These are phyloP conservation scores for Meloe dianella DNA, from an alignment of 2,888 invertebrate species.

Conservation along the genomic window DNA sequence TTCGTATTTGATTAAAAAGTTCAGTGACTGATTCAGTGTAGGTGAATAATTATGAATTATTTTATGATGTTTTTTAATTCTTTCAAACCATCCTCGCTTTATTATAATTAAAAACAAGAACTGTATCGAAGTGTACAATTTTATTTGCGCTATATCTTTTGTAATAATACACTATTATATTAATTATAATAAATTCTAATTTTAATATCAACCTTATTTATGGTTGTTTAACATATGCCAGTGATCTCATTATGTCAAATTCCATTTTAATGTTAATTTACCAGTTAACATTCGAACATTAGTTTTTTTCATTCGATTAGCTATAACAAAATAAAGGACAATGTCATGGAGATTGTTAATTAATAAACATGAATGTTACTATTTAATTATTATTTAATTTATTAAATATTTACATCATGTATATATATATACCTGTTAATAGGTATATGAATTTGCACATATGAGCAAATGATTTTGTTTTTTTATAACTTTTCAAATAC, in stretches of 20 bases:
- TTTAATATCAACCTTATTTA: slow-evolving; percentile 30
- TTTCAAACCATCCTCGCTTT: slow-evolving; percentile 4
- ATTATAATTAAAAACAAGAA: slow-evolving; percentile 10
- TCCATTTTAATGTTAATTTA: slow-evolving; percentile 15
- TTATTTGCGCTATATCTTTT: slow-evolving; percentile 22
- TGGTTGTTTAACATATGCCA: slow-evolving; percentile 28
- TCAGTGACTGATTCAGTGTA: slow-evolving; percentile 9
- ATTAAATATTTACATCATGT: slow-evolving; percentile 30
- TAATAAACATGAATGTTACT: neutral
- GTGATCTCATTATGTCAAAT: slow-evolving; percentile 28
- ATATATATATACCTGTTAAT: too few species aligned
- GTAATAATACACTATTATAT: slow-evolving; percentile 18
- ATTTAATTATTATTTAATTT: slow-evolving; percentile 30
- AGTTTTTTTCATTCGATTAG: slow-evolving; percentile 17
- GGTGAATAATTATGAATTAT: neutral
- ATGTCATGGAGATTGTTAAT: slow-evolving; percentile 19
- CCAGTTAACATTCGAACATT: neutral
- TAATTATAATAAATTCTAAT: slow-evolving; percentile 32
- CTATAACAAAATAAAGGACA: slow-evolving; percentile 19
- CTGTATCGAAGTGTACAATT: slow-evolving; percentile 11
- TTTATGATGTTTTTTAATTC: too few species aligned
- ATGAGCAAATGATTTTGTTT: slow-evolving; percentile 19
- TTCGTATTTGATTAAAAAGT: neutral
- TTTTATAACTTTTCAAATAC: slow-evolving; percentile 24
- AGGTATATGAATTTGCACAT: slow-evolving; percentile 29